These are phyloP conservation scores for Crioceris asparagi DNA, from an alignment of 2,888 invertebrate species.

Conservation along the genomic window DNA sequence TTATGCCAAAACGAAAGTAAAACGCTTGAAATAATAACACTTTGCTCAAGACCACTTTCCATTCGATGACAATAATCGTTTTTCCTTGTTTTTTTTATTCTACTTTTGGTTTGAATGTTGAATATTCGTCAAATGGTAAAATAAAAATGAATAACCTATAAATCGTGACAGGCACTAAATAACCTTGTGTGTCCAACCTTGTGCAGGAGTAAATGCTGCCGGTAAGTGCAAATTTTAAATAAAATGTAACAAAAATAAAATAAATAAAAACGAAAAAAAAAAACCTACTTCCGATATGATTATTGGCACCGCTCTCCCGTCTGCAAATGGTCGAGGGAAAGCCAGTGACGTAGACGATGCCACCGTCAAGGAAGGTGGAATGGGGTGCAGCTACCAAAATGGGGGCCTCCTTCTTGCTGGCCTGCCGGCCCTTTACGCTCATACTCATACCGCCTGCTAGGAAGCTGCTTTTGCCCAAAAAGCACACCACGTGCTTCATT, in stretches of 20 bases:
- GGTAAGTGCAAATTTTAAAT: no score
- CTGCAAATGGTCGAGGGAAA: constrained; percentile 78
- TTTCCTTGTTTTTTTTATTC: no score
- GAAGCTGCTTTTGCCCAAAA: constrained; percentile 63
- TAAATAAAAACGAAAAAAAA: neutral
- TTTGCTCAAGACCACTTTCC: no score
- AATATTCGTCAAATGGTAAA: no score
- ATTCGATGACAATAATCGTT: no score
- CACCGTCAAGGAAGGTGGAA: constrained; percentile 80
- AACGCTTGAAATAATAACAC: no score
- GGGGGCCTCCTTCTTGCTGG: constrained; percentile 66
- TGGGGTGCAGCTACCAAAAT: constrained; percentile 82
- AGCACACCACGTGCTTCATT: constrained; percentile 55
- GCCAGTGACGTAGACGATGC: constrained; percentile 70
- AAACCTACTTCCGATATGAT: constrained; percentile 79
- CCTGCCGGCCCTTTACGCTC: constrained; percentile 65
- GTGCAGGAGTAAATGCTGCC: no score
- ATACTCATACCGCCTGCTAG: constrained; percentile 69
- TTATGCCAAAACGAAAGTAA: no score
- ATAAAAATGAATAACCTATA: no score
- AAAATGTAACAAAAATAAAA: constrained; percentile 3
- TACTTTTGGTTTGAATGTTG: no score
- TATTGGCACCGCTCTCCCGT: constrained; percentile 66
- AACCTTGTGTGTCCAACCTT: no score
- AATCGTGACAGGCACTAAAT: no score